Base-by-base conservation (phyloP, 1,140 invertebrate genomes). In the Drosophila nannoptera region DNA sequence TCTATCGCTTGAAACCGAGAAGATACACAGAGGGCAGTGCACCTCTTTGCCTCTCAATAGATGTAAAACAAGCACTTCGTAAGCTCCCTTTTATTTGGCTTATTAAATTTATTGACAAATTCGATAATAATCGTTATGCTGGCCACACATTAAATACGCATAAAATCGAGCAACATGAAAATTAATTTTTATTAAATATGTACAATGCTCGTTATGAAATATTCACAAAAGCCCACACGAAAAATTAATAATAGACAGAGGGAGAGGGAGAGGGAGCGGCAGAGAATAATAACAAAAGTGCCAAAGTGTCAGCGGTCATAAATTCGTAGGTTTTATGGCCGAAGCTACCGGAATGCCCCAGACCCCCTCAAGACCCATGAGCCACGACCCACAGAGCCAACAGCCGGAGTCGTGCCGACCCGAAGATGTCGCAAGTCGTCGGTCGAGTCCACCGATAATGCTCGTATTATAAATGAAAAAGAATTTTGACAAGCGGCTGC, bases 111-210 rank as follows among this genome's bases (percentile, higher is more conserved):
- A 56, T 76, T 73, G 78, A 82, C 77, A 81, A 81, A 61, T 73
- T 55, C 56, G 76, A 62, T 80, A 78, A 45, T 22, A 38, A 58
- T 45, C 53, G 42, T 42, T 31, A 42, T 12, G 43, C 60, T 63
- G 40, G 62, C 54, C 66, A 56, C 65, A 66, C 69, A 81, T 81
- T 82, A 77, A 82, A 81, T 65, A 56, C 48, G 12, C 69, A 78
- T 80, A 72, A 80, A 73, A 67, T 58, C 70, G 65, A 60, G 45
- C 49, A 38, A 65, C 49, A 75, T 52, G 54, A 65, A 81, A 81
- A 81, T 82, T 82, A 81, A 80, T 80, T 73, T 81, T 40, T 82
- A 69, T 77, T 81, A 70, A 77, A 73, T 70, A 82, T 77, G 49
- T 78, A 77, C 65, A 77, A 77, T 72, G 58, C 14, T 40, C 8